Base-by-base conservation (phyloP, 2,113 vertebrate species). In the Piprites chloris region DNA sequence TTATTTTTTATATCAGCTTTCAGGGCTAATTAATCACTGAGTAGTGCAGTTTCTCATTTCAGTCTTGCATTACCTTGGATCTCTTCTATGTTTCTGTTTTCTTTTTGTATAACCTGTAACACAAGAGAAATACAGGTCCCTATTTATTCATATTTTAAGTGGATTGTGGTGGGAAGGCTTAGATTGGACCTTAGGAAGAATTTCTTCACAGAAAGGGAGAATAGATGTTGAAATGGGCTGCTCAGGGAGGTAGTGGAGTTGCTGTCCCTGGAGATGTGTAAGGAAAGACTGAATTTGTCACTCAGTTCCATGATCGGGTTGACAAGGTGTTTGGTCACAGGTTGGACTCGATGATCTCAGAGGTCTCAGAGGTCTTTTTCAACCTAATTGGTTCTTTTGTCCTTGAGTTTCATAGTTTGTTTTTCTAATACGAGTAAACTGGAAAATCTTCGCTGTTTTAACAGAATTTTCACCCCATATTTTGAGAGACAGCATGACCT, bases 131-230 rank as follows among this genome's bases (percentile, higher is more conserved):
- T n/a, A 18, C 0, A 19, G 3, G 4, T 50, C 10, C 5, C 6
- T 50, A 0, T 41, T n/a, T 50, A 44, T 74, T 32, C 12, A 1
- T 53, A 1, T 56, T 65, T 69, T 21, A 20, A 5, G 0, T 16
- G 12, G 10, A 32, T 41, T 63, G n/a, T 12, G 49, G 6, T 21
- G 61, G 37, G 19, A 67, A 33, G 33, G 11, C 28, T 46, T 67
- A 30, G 16, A n/a, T 14, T 67, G 28, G 28, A 4, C 28, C 30
- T 32, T 39, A 41, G 30, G 53, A 41, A 21, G n/a, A 30, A 41
- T 61, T 82, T 47, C 1, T 35, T 53, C 16, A 12, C 13, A n/a
- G 11, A 32, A 53, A 5, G 1, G 3, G 7, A 47, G n/a, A 14
- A 47, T 26, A 20, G 69, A 5, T 18, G 30, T 35, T 32, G 20